Percentiles rank a stretch among this genome's conserved stretches.
These are phyloP conservation scores for Synodontis membranacea DNA, from an alignment of 2,113 vertebrate genomes.

Conservation along the genomic window DNA sequence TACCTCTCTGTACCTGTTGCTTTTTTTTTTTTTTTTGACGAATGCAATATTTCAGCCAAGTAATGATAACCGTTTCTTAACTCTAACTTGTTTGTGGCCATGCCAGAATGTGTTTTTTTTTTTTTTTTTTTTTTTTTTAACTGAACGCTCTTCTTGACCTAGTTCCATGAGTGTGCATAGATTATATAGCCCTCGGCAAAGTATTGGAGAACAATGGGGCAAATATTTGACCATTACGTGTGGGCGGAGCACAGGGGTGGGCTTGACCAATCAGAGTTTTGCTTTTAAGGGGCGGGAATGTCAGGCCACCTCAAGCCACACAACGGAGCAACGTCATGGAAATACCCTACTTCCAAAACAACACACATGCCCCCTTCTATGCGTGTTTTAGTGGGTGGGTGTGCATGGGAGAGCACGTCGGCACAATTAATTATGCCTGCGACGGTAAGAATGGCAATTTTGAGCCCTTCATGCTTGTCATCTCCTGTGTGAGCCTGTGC, in stretches of 20 bases:
- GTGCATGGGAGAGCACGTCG: background rate
- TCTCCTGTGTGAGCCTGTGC: background rate
- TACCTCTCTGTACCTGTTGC: too few relatives aligned
- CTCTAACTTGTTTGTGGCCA: background rate
- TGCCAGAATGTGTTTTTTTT: background rate
- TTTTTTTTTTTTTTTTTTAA: too few relatives aligned
- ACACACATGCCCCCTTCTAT: background rate
- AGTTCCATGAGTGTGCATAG: background rate
- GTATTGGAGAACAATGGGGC: conserved; percentile 13
- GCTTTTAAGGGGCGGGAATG: conserved; percentile 59
- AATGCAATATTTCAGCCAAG: background rate
- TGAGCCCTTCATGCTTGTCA: background rate
- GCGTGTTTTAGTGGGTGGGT: background rate
- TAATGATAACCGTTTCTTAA: background rate
- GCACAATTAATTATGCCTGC: background rate
- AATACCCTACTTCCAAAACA: conserved; percentile 56
- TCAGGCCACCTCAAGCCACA: conserved; percentile 72
- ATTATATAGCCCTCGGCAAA: background rate
- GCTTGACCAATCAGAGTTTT: conserved; percentile 61
- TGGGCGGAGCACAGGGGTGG: background rate
- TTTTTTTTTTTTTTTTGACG: too few relatives aligned
- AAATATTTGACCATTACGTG: conserved; percentile 27
- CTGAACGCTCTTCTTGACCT: background rate
- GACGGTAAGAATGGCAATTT: background rate
- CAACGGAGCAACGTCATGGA: conserved; percentile 58